Evolutionary conservation across 2,888 invertebrate genomes (phyloP), one percentile per base, ranked within the genome.

Genomic region (Drosophila lutescens): DNA sequence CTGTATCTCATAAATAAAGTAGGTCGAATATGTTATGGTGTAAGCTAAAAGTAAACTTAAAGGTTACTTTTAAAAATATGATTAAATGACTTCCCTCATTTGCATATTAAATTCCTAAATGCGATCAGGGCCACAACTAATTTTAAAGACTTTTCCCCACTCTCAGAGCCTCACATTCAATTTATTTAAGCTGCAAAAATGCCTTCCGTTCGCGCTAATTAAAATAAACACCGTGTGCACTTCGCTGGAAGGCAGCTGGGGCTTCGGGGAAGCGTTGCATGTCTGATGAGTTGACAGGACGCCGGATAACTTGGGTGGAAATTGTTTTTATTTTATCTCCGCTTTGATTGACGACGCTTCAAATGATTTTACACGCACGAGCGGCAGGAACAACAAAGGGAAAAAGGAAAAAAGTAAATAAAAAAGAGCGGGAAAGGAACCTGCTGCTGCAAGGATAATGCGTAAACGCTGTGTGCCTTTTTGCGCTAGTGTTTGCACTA

Each of bases 321-420:
- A 86, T 47, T 78, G 77, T 79, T 80, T 83, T 80, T 81, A 65
- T 54, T 65, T 66, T 66, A 66, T 66, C 65, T 66, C 17, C 76
- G 56, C 81, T 76, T 74, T 86, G 83, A 83, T 83, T 85, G 87
- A 87, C 80, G 87, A 85, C 72, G 85, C 79, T 74, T 82, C 79
- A 82, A 87, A 79, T 87, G 82, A 82, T 85, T 87, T 87, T 85
- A 80, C 79, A 82, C 85, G 87, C 84, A 87, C 84, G 84, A 82
- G 77, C 80, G 80, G 74, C 79, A 56, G 57, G 56, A 50, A 68
- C 65, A 58, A 54, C 55, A 26, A 26, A 26, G 26, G 26, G 26
- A 26, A 26, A 67, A 63, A 74, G 66, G 58, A 50, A 47, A 65
- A 63, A 50, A 60, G 60, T 50, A 63, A 60, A 62, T 17, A 59